Conservation (phyloP, 2,888 invertebrate species). For the Hetaerina titia region DNA sequence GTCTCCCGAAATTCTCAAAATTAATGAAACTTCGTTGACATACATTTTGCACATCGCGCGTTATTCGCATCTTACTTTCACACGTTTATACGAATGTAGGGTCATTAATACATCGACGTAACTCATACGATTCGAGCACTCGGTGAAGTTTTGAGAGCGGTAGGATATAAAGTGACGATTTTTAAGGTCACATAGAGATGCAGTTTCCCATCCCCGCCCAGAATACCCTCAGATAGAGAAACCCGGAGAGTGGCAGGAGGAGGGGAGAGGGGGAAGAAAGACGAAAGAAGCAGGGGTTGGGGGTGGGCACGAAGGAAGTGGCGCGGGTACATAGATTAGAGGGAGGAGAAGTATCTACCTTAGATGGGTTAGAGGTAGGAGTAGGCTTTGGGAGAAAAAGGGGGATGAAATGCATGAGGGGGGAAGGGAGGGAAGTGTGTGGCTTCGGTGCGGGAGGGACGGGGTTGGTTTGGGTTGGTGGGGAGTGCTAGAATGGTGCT, state of each 20-base stretch:
- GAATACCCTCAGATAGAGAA: not conserved
- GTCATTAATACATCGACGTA: no score
- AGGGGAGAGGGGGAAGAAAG: not conserved
- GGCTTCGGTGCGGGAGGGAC: not conserved
- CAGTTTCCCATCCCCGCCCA: not conserved
- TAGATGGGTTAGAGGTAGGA: conserved; percentile 30
- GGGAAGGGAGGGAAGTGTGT: conserved; percentile 2
- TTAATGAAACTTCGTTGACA: no score
- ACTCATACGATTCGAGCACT: no score
- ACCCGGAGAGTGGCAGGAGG: not conserved
- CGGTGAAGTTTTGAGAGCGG: no score
- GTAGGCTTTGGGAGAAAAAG: not conserved
- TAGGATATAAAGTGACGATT: no score
- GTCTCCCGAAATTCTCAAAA: no score
- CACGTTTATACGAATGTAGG: no score
- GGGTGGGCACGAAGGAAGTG: not conserved
- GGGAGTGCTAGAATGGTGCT: not conserved
- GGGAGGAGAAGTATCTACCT: not conserved
- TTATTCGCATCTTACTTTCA: no score
- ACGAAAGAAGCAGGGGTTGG: not conserved
- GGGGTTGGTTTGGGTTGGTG: not conserved
- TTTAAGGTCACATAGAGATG: not conserved
- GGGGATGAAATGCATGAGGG: not conserved
- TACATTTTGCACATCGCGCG: no score
- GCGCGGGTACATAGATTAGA: not conserved